Percentiles rank a stretch among this genome's conserved stretches.
Conservation (phyloP, 2,888 invertebrate genomes). For the Microdon myrmicae region DNA sequence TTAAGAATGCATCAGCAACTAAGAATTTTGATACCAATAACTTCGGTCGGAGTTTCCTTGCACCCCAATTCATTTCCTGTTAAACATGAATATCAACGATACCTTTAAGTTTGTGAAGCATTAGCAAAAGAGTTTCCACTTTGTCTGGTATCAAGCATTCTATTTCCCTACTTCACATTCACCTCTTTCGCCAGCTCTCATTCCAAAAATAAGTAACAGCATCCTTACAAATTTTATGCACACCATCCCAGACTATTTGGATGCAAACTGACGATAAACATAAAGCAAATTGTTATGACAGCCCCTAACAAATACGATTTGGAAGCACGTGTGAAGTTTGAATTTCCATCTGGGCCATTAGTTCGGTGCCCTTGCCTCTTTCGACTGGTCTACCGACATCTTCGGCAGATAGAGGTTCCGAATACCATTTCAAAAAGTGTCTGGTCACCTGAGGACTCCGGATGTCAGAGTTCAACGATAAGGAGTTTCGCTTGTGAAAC, state of each 20-base stretch:
- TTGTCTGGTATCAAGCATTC: too few relatives aligned
- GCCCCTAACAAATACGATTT: conserved; percentile 56
- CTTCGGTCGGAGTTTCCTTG: too few relatives aligned
- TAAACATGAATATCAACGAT: too few relatives aligned
- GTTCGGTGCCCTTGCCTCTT: conserved; percentile 8
- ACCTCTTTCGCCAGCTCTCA: too few relatives aligned
- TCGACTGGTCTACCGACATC: background rate
- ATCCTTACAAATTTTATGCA: too few relatives aligned
- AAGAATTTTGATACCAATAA: too few relatives aligned
- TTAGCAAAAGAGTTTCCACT: too few relatives aligned
- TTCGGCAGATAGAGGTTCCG: conserved; percentile 3
- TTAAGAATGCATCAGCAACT: too few relatives aligned
- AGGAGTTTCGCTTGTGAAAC: conserved; percentile 2
- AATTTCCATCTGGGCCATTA: conserved; percentile 2
- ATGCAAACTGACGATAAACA: conserved; percentile 57
- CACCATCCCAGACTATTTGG: conserved; percentile 55
- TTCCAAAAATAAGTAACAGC: too few relatives aligned
- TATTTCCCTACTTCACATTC: too few relatives aligned
- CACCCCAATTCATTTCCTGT: too few relatives aligned
- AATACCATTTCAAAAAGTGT: conserved; percentile 18
- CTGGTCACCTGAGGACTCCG: conserved; percentile 37
- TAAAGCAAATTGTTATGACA: conserved; percentile 56
- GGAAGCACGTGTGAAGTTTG: conserved; percentile 40
- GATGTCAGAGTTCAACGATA: conserved; percentile 46
- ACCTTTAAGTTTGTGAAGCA: too few relatives aligned